phyloP scores from a whole-genome alignment of 2,797 vertebrate species.

The Rhadinocentrus ornatus region DNA sequence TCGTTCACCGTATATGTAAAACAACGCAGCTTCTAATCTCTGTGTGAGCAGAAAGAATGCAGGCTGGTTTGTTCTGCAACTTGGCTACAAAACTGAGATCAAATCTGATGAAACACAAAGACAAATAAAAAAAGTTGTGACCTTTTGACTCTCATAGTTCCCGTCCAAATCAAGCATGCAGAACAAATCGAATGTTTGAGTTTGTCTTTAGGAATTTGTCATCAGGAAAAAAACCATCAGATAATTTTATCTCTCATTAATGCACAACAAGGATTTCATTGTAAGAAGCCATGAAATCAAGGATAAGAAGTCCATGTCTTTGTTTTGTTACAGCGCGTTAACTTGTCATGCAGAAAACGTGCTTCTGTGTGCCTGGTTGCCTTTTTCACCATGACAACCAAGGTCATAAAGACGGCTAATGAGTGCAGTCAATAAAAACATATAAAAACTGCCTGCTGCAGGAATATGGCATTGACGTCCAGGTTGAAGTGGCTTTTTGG shows the following conservation, averaged over 20 bases:
- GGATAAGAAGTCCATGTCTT: background rate
- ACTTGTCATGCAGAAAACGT: slow-evolving; percentile 10
- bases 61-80: slow-evolving; percentile 13
- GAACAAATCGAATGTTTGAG: background rate
- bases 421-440: background rate
- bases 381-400: background rate
- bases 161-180: slow-evolving; percentile 7
- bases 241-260: background rate
- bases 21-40: background rate
- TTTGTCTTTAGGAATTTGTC: background rate
- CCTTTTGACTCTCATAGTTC: background rate
- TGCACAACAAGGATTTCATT: background rate
- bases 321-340: slow-evolving; percentile 1
- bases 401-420: background rate
- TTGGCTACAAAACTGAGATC: background rate
- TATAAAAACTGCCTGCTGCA: slow-evolving; percentile 9
- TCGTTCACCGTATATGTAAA: slow-evolving; percentile 53
- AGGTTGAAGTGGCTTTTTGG: slow-evolving; percentile 26
- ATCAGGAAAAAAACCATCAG: background rate
- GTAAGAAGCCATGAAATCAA: background rate
- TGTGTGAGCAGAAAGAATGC: background rate
- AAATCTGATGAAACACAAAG: too few relatives aligned
- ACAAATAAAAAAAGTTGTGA: background rate
- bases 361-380: background rate
- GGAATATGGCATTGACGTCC: slow-evolving; percentile 3